Evolutionary conservation across 2,113 vertebrate species (phyloP), one percentile per base, ranked within the genome.

Genomic region (Glaucomys volans): DNA sequence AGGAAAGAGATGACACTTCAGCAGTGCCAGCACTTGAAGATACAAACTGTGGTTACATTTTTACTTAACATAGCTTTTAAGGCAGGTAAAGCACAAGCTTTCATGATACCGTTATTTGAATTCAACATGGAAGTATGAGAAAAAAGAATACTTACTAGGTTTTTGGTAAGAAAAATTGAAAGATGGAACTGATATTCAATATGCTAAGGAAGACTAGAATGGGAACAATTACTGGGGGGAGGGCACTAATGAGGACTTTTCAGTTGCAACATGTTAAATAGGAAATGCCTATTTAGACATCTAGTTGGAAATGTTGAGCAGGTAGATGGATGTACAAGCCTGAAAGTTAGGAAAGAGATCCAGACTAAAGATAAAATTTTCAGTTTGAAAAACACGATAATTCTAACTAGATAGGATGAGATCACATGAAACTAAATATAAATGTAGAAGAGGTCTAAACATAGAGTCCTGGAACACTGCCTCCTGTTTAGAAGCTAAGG

Each of bases 381-480:
- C 75, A 79, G 17, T 85, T 76, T 96, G 66, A 96, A 94, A 95
- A 87, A 85, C 4, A 35, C 28, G 74, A n/a, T 87, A 97, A 87
- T 93, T 96, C 86, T 88, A 94, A 71, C 87, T 95, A 62, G 44
- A 91, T 20, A 83, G 57, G 32, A 95, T 95, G 95, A 96, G 75
- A 81, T 96, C 95, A 93, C 59, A 89, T 64, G 74, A 44, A 40
- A 94, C 85, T 80, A 90, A 54, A 77, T 67, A 87, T 66, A 96
- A 95, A 93, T 77, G 96, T 0, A 95, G 82, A 96, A 86, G 62
- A 71, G 79, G 13, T 89, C 91, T 89, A 93, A 97, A 96, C 67
- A 91, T 40, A 94, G 50, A 91, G 35, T 67, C 69, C 90, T 91
- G 40, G 42, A 72, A 86, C 24, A 69, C 50, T 77, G 87, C 30